Percentiles rank a stretch among this genome's conserved stretches.
Conservation (phyloP, 2,113 vertebrate species). For the Hippocampus zosterae region DNA sequence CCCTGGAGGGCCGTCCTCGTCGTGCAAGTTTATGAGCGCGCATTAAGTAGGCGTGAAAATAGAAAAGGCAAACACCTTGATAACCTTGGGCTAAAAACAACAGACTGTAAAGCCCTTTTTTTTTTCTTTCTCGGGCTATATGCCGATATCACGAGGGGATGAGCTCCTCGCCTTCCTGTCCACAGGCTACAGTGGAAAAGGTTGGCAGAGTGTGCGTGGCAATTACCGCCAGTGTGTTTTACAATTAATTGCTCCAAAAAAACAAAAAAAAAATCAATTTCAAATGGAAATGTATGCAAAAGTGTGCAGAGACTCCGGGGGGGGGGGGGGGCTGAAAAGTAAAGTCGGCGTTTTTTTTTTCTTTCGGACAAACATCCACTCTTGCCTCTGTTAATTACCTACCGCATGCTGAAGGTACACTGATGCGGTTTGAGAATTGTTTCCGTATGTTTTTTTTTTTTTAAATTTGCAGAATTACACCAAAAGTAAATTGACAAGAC, state of each 20-base stretch:
- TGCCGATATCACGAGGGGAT: conserved; percentile 15
- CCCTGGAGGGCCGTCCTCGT: conserved; percentile 35
- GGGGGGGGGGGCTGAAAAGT: neutral
- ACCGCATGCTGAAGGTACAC: too few species aligned
- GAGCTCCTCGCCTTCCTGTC: conserved; percentile 3
- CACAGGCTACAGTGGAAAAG: conserved; percentile 17
- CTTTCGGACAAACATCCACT: neutral
- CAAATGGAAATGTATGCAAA: neutral
- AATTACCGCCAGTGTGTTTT: neutral
- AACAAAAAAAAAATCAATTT: neutral
- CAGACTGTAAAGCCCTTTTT: conserved; percentile 20
- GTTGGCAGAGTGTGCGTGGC: conserved; percentile 1
- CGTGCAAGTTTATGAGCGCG: conserved; percentile 37
- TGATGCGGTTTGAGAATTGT: neutral
- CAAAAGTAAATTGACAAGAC: neutral
- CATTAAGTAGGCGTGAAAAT: conserved; percentile 40
- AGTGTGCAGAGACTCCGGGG: neutral
- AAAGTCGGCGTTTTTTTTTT: neutral
- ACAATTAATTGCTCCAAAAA: conserved; percentile 8
- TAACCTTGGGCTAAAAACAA: conserved; percentile 30
- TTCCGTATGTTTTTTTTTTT: neutral
- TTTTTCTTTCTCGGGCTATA: conserved; percentile 28
- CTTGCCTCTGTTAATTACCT: neutral
- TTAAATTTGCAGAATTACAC: neutral
- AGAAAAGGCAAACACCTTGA: neutral